A percentile compares a stretch with the other conserved stretches of the same genome.
Evolutionary conservation across 2,888 invertebrate genomes (phyloP).

Genomic region (Tuta absoluta): DNA sequence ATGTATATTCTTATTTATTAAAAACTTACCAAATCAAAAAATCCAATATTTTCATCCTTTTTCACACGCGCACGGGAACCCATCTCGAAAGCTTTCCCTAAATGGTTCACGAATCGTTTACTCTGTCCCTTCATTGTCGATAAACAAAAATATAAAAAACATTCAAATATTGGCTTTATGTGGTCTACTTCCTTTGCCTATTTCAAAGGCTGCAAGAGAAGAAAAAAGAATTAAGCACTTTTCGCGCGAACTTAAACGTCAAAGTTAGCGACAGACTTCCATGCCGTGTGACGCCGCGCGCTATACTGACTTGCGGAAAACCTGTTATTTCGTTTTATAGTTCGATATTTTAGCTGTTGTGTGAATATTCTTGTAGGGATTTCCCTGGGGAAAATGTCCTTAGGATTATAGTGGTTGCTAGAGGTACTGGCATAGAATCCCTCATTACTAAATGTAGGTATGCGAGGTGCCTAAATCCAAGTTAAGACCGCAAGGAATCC

Average conservation of each 20-base stretch:
- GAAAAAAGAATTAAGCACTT: not conserved
- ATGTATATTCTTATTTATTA: not conserved
- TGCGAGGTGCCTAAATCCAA: too few relatives aligned
- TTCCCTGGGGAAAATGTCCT: not conserved
- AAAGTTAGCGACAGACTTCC: not conserved
- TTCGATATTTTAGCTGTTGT: not conserved
- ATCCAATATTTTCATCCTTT: conserved; percentile 38
- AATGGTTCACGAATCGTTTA: conserved; percentile 45
- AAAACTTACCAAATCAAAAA: conserved; percentile 44
- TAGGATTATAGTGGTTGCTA: not conserved
- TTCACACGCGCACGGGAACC: conserved; percentile 30
- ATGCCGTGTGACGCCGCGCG: not conserved
- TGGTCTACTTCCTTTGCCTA: not conserved
- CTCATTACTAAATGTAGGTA: too few relatives aligned
- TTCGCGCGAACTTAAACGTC: not conserved
- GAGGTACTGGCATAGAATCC: not conserved
- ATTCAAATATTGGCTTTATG: not conserved
- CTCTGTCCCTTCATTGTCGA: conserved; percentile 44
- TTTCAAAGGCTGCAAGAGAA: not conserved
- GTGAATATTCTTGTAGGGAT: not conserved
- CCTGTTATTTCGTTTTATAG: not conserved
- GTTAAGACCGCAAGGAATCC: too few relatives aligned
- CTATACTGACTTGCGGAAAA: not conserved
- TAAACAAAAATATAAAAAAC: conserved; percentile 8
- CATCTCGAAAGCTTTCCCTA: conserved; percentile 43